phyloP scores from a whole-genome alignment of 1,140 invertebrate genomes.

The Andricus grossulariae region DNA sequence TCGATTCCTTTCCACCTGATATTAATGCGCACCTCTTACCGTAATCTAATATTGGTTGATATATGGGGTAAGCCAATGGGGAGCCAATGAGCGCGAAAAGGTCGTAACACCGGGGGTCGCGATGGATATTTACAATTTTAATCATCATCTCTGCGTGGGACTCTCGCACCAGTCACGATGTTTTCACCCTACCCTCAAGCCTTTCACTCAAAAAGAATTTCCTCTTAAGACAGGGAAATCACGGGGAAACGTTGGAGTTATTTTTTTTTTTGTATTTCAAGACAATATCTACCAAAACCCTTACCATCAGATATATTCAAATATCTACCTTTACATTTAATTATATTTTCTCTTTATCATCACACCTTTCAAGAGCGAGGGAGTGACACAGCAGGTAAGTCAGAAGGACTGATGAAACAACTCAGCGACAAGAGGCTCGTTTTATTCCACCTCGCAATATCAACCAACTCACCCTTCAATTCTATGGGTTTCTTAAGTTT shows the following conservation, averaged over 20 bases:
- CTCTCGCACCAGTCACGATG: conserved; percentile 36
- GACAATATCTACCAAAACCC: too few species aligned
- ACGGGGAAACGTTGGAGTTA: too few species aligned
- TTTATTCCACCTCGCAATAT: conserved; percentile 6
- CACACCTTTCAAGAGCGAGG: not conserved
- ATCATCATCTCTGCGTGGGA: conserved; percentile 67
- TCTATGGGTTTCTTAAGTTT: not conserved
- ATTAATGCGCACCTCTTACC: conserved; percentile 53
- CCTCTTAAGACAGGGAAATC: not conserved
- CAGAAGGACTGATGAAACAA: not conserved
- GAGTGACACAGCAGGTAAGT: too few species aligned
- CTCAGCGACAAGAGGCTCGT: conserved; percentile 11
- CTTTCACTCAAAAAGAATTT: conserved; percentile 31
- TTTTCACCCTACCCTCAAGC: not conserved
- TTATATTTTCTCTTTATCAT: not conserved
- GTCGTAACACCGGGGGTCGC: conserved; percentile 70
- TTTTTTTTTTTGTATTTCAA: too few species aligned
- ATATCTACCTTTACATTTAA: not conserved
- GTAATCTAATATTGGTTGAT: conserved; percentile 72
- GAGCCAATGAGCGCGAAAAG: conserved; percentile 63
- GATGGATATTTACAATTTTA: conserved; percentile 70
- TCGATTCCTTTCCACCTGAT: conserved; percentile 43
- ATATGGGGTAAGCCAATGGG: conserved; percentile 68
- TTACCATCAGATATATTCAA: too few species aligned
- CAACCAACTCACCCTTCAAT: conserved; percentile 22